Percentiles rank a stretch among this genome's conserved stretches.
Evolutionary conservation across 1,140 invertebrate genomes (phyloP).

Genomic region (Sycophaga agraensis): DNA sequence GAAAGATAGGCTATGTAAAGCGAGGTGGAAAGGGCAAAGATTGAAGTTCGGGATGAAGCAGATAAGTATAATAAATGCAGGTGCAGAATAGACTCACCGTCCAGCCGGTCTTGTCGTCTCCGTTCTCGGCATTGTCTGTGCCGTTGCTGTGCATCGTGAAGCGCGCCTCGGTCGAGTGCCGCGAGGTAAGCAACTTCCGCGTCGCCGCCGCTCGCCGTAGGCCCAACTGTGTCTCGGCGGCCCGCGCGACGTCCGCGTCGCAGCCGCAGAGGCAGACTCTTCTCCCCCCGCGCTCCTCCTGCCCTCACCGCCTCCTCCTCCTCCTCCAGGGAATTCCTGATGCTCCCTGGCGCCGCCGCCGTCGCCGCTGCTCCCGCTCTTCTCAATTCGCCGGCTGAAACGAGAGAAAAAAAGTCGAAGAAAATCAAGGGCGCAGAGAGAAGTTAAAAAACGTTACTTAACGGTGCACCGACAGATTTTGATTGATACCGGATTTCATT

Average conservation of each 20-base stretch:
- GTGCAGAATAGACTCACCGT: constrained; percentile 38
- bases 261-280: no score
- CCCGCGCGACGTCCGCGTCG: no score
- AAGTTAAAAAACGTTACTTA: background rate
- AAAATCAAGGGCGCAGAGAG: no score
- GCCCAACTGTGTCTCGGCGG: background rate
- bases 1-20: no score
- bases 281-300: no score
- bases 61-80: no score
- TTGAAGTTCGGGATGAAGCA: no score
- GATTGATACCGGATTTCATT: background rate
- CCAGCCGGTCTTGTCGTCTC: constrained; percentile 52
- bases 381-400: background rate
- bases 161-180: constrained; percentile 14
- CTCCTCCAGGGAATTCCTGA: background rate
- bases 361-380: no score
- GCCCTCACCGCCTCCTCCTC: no score
- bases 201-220: background rate
- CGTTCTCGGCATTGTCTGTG: constrained; percentile 49
- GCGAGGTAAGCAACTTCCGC: constrained; percentile 5
- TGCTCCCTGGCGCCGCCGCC: background rate
- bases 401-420: no score
- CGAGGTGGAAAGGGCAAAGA: no score
- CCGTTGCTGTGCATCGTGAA: constrained; percentile 54
- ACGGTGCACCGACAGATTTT: background rate